Conservation (phyloP, 2,888 invertebrate species). For the Idaea aversata region DNA sequence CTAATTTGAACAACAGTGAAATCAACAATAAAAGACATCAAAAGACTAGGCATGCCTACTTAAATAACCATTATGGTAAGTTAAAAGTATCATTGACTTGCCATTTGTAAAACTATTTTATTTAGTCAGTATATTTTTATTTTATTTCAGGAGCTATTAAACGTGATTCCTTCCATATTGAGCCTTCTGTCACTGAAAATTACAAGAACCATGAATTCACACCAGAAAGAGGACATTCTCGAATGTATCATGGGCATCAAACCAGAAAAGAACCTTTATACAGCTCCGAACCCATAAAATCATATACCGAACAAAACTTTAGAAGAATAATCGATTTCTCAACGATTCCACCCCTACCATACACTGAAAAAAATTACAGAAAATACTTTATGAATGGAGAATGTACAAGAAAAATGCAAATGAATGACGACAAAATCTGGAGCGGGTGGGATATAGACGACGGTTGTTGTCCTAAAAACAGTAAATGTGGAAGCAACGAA, state of each 20-base stretch:
- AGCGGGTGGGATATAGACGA: too few species aligned
- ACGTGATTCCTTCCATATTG: conserved; percentile 31
- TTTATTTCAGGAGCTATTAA: conserved; percentile 44
- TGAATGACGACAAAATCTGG: too few species aligned
- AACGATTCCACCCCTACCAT: conserved; percentile 35
- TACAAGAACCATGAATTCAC: conserved; percentile 36
- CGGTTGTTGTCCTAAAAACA: conserved; percentile 5
- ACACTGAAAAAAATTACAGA: conserved; percentile 34
- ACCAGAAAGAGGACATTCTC: conserved; percentile 52
- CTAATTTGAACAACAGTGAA: conserved; percentile 32
- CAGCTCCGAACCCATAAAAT: conserved; percentile 26
- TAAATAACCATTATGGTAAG: conserved; percentile 47
- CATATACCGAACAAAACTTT: conserved; percentile 35
- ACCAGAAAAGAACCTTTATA: conserved; percentile 21
- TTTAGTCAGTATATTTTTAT: background rate
- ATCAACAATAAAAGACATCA: conserved; percentile 42
- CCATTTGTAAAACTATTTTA: conserved; percentile 6
- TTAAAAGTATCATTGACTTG: conserved; percentile 8
- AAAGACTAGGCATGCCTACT: conserved; percentile 49
- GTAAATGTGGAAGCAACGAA: conserved; percentile 24
- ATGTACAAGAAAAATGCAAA: conserved; percentile 43
- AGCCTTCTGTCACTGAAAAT: conserved; percentile 20
- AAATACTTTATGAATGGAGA: conserved; percentile 26
- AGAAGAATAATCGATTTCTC: conserved; percentile 25
- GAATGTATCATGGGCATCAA: conserved; percentile 49